These are phyloP conservation scores for Oxyscelio sp. DNA, from an alignment of 2,888 invertebrate genomes.

Conservation along the genomic window DNA sequence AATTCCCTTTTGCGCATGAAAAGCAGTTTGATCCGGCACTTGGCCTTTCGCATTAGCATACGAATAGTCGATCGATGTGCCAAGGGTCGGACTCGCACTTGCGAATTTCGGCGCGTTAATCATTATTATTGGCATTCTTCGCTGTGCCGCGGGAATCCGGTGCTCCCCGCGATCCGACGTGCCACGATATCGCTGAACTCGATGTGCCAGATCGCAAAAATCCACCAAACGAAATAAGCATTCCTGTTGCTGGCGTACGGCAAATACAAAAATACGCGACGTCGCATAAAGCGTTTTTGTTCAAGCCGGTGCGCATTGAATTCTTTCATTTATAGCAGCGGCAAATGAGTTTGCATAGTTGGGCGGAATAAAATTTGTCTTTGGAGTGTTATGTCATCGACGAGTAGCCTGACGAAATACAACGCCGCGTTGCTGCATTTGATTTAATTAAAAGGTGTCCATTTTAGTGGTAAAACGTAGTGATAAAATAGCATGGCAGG, in stretches of 20 bases:
- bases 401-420: slow-evolving; percentile 1
- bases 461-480: not conserved
- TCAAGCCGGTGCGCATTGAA: not conserved
- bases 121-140: slow-evolving; percentile 73
- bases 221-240: slow-evolving; percentile 29
- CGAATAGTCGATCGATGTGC: slow-evolving; percentile 88
- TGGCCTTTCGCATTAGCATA: slow-evolving; percentile 86
- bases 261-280: slow-evolving; percentile 13
- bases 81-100: slow-evolving; percentile 79
- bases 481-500: not conserved
- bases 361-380: slow-evolving; percentile 20
- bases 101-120: slow-evolving; percentile 66
- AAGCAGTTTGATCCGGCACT: slow-evolving; percentile 88
- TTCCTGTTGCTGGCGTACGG: not conserved
- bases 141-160: slow-evolving; percentile 6
- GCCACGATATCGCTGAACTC: slow-evolving; percentile 8
- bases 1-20: slow-evolving; percentile 81
- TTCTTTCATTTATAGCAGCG: slow-evolving; percentile 1
- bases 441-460: not conserved
- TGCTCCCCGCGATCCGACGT: not conserved
- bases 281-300: slow-evolving; percentile 5
- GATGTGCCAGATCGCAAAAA: slow-evolving; percentile 20
- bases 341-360: slow-evolving; percentile 18
- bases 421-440: not conserved
- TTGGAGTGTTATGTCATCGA: not conserved